These are phyloP conservation scores for Carlito syrichta DNA, from an alignment of 2,113 vertebrate genomes.

Conservation along the genomic window DNA sequence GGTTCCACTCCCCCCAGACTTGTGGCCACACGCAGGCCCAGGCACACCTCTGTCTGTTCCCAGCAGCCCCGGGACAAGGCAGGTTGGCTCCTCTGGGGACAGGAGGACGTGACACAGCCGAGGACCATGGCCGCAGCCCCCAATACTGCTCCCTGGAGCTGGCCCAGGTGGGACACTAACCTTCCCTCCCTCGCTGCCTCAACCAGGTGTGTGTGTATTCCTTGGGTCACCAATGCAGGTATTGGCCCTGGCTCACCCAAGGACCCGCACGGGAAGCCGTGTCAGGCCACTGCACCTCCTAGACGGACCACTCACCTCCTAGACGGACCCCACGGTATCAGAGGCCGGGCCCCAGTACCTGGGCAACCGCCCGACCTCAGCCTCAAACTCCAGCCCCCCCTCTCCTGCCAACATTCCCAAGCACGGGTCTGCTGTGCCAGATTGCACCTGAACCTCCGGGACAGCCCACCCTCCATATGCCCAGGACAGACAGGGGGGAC, in stretches of 20 bases:
- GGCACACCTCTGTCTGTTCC: neutral
- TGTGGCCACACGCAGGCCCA: constrained; percentile 15
- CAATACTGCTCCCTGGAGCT: neutral
- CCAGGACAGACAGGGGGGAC: neutral
- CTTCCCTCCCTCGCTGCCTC: accelerated
- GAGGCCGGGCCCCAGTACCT: neutral
- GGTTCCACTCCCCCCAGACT: neutral
- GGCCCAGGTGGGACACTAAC: neutral
- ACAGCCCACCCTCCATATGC: neutral
- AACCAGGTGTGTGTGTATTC: neutral
- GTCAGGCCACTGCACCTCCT: accelerated
- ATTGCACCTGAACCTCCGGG: no score
- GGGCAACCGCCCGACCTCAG: neutral
- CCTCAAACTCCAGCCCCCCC: no score
- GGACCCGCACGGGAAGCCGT: neutral
- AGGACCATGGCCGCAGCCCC: neutral
- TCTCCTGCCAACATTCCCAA: neutral
- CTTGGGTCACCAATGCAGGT: neutral
- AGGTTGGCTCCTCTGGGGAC: neutral
- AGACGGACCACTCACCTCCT: neutral
- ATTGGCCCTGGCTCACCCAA: neutral
- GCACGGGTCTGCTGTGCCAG: neutral
- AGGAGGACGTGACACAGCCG: neutral
- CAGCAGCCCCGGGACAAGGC: neutral
- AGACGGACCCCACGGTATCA: accelerated